Evolutionary conservation across 2,797 vertebrate species (phyloP).

Genomic region (Lithobates sylvaticus): DNA sequence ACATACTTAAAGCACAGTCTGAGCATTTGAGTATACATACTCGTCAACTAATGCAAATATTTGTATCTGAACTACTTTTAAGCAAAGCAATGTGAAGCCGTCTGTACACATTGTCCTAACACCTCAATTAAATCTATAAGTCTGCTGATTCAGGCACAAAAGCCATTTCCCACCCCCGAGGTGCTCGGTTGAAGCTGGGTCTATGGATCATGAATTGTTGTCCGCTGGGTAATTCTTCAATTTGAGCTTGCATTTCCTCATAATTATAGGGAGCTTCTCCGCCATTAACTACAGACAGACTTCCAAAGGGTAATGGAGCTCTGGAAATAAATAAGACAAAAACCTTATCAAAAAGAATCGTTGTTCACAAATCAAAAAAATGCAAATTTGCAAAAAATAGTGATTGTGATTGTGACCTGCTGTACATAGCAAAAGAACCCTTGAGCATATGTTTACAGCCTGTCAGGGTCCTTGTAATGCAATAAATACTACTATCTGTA

Average conservation of each 20-base stretch:
- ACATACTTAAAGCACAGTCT: no score
- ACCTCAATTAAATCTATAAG: constrained; percentile 75
- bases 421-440: no score
- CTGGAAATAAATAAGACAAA: constrained; percentile 69
- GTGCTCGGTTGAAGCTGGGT: constrained; percentile 91
- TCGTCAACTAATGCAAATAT: no score
- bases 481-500: no score
- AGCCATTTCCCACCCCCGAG: constrained; percentile 84
- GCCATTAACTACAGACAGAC: constrained; percentile 72
- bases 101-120: background rate
- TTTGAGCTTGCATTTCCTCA: constrained; percentile 77
- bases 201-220: constrained; percentile 79
- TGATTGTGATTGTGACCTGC: no score
- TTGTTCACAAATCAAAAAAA: no score
- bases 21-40: no score
- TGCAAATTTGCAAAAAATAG: no score
- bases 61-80: background rate
- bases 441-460: no score
- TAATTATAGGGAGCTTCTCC: constrained; percentile 71
- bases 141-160: constrained; percentile 87
- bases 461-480: no score
- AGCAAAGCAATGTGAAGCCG: background rate
- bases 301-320: constrained; percentile 87
- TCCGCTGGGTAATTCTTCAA: constrained; percentile 68
- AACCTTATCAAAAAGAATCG: background rate